A percentile compares a stretch with the other conserved stretches of the same genome.
These are phyloP conservation scores for Botia almorhae DNA, from an alignment of 2,797 vertebrate genomes.

Conservation along the genomic window DNA sequence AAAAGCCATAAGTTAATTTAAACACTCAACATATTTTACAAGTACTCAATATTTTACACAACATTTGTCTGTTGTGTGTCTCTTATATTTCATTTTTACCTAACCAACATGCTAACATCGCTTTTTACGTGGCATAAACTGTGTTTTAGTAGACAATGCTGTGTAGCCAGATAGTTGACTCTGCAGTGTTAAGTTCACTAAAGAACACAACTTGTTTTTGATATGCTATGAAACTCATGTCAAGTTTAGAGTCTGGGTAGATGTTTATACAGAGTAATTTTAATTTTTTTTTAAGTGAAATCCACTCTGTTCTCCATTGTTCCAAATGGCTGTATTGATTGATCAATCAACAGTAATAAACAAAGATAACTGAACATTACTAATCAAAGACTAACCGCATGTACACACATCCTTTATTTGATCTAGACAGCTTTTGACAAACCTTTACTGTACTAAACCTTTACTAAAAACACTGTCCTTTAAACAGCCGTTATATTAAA, in stretches of 20 bases:
- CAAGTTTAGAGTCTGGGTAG: neutral
- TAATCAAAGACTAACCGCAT: constrained; percentile 11
- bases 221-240: neutral
- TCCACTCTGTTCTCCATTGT: neutral
- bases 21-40: too few species aligned
- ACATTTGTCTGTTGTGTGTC: neutral
- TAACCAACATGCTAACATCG: too few species aligned
- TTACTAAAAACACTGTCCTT: neutral
- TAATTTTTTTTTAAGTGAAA: neutral
- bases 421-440: constrained; percentile 1
- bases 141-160: neutral
- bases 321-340: constrained; percentile 11
- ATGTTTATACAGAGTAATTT: neutral
- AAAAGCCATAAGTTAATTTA: too few species aligned
- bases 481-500: neutral
- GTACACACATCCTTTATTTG: constrained; percentile 8
- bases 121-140: neutral
- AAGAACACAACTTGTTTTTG: neutral
- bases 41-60: too few species aligned
- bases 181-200: neutral
- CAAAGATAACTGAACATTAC: neutral
- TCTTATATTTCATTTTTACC: too few species aligned
- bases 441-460: too few species aligned
- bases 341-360: constrained; percentile 25
- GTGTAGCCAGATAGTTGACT: too few species aligned